Percentiles rank a stretch among this genome's conserved stretches.
These are phyloP conservation scores for Plumapathes pennacea DNA, from an alignment of 92 coral and sea anemone species.

Conservation along the genomic window DNA sequence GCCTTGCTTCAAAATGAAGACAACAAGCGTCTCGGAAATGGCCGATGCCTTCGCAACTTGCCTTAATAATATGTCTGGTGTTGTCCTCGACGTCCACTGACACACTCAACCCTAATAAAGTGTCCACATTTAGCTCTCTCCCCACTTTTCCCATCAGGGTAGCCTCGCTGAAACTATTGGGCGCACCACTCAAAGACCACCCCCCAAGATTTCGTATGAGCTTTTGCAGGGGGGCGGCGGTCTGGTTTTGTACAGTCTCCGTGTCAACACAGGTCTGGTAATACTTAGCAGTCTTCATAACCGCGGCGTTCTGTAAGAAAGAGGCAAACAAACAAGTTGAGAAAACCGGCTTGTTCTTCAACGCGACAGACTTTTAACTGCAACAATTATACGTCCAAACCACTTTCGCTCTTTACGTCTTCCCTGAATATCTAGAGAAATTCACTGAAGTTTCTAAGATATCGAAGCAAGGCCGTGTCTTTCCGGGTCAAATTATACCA, in stretches of 20 bases:
- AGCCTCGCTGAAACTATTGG: constrained; percentile 9
- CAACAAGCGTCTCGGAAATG: too few relatives aligned
- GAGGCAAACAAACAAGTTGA: too few relatives aligned
- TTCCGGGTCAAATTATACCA: too few relatives aligned
- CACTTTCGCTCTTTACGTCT: too few relatives aligned
- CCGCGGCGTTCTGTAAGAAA: constrained; percentile 46
- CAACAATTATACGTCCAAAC: too few relatives aligned
- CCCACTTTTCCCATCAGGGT: constrained; percentile 34
- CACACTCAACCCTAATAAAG: constrained; percentile 14
- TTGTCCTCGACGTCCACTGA: constrained; percentile 21
- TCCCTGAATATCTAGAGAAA: too few relatives aligned
- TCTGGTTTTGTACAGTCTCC: constrained; percentile 23
- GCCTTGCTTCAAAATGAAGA: too few relatives aligned
- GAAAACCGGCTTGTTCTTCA: too few relatives aligned
- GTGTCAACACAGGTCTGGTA: constrained; percentile 51
- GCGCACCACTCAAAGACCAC: constrained; percentile 31
- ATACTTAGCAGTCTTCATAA: constrained; percentile 42
- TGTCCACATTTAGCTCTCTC: constrained; percentile 41
- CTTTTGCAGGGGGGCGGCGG: constrained; percentile 25
- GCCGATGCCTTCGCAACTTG: too few relatives aligned
- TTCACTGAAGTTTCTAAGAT: too few relatives aligned
- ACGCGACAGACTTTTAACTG: too few relatives aligned
- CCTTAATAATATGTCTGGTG: constrained; percentile 2
- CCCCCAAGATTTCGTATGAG: constrained; percentile 54
- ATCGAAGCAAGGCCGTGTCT: too few relatives aligned